Percentiles rank a stretch among this genome's conserved stretches.
These are phyloP conservation scores for Baryphthengus martii DNA, from an alignment of 2,113 vertebrate genomes.

Conservation along the genomic window DNA sequence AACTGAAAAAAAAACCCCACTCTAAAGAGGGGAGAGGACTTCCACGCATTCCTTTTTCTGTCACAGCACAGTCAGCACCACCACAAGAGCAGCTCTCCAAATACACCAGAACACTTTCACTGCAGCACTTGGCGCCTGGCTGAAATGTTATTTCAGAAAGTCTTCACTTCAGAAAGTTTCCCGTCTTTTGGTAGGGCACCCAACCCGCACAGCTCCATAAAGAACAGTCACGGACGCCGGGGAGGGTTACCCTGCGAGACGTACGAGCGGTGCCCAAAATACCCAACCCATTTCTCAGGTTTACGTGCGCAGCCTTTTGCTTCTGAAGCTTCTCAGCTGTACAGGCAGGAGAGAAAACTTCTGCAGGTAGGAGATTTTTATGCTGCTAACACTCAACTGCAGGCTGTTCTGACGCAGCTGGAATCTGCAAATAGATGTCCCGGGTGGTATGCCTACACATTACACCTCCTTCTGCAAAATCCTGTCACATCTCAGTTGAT, in stretches of 20 bases:
- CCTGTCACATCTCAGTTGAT: background rate
- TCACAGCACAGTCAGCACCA: background rate
- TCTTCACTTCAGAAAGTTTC: background rate
- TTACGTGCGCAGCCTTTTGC: background rate
- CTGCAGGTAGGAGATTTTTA: background rate
- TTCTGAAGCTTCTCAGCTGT: background rate
- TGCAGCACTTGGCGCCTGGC: rapidly evolving
- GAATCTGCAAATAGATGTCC: background rate
- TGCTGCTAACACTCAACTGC: background rate
- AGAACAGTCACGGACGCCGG: background rate
- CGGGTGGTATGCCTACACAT: background rate
- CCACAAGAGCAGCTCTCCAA: background rate
- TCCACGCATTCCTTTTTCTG: background rate
- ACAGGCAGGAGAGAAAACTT: background rate
- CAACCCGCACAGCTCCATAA: background rate
- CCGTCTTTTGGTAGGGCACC: background rate
- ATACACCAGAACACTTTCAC: background rate
- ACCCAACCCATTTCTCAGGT: background rate
- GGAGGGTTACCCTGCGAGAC: background rate
- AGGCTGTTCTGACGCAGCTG: background rate
- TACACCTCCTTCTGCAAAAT: background rate
- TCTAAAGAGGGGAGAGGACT: background rate
- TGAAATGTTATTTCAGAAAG: background rate
- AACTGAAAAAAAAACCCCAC: background rate
- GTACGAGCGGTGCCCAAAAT: rapidly evolving